A percentile compares a stretch with the other conserved stretches of the same genome.
Evolutionary conservation across 2,888 invertebrate species (phyloP).

Genomic region (Diaphora mendica): DNA sequence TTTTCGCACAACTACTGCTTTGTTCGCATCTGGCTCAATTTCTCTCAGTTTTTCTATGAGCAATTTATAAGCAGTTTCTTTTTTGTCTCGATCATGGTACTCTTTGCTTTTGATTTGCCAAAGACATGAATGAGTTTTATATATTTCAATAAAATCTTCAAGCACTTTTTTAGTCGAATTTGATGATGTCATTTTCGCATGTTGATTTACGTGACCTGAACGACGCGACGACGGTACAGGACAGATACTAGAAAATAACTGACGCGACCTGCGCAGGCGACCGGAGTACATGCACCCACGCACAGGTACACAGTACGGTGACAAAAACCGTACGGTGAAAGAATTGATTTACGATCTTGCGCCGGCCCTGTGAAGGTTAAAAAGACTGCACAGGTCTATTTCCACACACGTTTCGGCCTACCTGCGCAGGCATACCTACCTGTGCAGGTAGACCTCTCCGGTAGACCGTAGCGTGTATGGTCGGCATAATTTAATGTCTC

Average conservation of each 20-base stretch:
- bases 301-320: constrained; percentile 34
- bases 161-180: constrained; percentile 15
- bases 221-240: constrained; percentile 21
- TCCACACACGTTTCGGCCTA: constrained; percentile 12
- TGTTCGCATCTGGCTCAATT: too few relatives aligned
- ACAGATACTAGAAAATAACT: constrained; percentile 36
- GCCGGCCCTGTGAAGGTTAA: constrained; percentile 3
- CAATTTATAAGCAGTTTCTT: constrained; percentile 31
- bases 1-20: constrained; percentile 28
- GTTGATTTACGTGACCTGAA: constrained; percentile 16
- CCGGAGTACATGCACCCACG: constrained; percentile 29
- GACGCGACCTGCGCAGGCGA: constrained; percentile 39
- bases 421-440: constrained; percentile 5
- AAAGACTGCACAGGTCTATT: constrained; percentile 12
- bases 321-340: constrained; percentile 28
- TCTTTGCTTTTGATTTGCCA: constrained; percentile 39
- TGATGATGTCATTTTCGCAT: constrained; percentile 25
- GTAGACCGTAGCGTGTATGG: too few relatives aligned
- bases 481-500: too few relatives aligned
- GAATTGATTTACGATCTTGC: constrained; percentile 27
- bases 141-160: constrained; percentile 37
- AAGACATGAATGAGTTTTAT: constrained; percentile 33
- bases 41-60: constrained; percentile 34
- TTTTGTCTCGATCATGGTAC: constrained; percentile 38
- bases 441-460: too few relatives aligned